Percentiles rank a stretch among this genome's conserved stretches.
Conservation (phyloP, 64 coral and sea anemone genomes). For the Montipora foliosa region DNA sequence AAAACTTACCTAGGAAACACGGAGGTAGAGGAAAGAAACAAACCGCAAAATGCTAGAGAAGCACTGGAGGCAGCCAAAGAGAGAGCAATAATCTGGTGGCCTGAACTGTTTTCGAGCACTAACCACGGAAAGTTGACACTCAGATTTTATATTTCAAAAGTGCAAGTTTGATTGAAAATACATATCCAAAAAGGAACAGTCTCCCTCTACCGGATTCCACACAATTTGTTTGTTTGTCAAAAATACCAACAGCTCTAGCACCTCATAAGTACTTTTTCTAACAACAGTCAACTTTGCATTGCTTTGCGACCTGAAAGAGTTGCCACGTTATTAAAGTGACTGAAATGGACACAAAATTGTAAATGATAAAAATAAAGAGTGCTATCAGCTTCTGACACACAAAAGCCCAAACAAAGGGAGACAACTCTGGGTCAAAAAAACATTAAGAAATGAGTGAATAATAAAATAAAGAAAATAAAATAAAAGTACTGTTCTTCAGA, state of each 20-base stretch:
- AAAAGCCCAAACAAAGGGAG: conserved; percentile 37
- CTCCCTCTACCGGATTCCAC: neutral
- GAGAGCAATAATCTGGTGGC: conserved; percentile 53
- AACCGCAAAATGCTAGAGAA: neutral
- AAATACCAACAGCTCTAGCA: no score
- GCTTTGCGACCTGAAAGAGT: no score
- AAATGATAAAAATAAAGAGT: neutral
- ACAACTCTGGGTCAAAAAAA: neutral
- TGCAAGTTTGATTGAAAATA: neutral
- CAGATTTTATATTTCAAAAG: conserved; percentile 60
- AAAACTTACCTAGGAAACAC: conserved; percentile 49
- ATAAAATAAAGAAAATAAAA: neutral
- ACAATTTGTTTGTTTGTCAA: neutral
- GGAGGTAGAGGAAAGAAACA: neutral
- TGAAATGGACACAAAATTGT: no score
- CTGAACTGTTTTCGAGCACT: conserved; percentile 47
- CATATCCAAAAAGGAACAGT: neutral
- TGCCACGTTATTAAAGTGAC: no score
- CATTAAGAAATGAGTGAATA: no score
- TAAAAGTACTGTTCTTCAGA: no score
- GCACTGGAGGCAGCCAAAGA: conserved; percentile 33
- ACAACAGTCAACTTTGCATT: no score
- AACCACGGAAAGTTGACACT: conserved; percentile 54
- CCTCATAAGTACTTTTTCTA: no score
- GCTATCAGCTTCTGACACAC: conserved; percentile 38